Conservation (phyloP, 2,888 invertebrate species). For the Petrolisthes cinctipes region DNA sequence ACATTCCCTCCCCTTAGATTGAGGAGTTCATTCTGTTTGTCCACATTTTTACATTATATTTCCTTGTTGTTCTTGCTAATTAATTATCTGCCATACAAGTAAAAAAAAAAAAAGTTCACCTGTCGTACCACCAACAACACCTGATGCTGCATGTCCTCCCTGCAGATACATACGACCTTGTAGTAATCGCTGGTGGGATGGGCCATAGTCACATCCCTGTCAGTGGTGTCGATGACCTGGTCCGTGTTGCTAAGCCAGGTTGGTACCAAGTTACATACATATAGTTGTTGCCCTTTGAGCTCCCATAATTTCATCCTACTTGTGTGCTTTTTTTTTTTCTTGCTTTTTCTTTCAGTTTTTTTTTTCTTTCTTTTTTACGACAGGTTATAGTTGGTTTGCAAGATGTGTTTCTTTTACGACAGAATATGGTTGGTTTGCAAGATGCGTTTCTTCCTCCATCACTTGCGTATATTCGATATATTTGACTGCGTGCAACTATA, state of each 20-base stretch:
- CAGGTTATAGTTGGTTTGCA: too few relatives aligned
- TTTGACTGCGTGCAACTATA: too few relatives aligned
- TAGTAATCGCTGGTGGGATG: constrained; percentile 68
- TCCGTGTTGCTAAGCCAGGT: constrained; percentile 68
- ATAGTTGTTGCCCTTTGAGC: background rate
- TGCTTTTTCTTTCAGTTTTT: background rate
- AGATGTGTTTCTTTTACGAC: too few relatives aligned
- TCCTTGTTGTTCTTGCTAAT: background rate
- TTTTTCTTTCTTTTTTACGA: background rate
- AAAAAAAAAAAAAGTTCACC: too few relatives aligned
- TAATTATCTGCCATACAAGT: background rate
- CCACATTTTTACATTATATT: background rate
- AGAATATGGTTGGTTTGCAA: too few relatives aligned
- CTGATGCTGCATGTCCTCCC: background rate
- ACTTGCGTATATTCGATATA: too few relatives aligned
- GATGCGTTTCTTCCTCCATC: too few relatives aligned
- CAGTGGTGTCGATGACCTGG: constrained; percentile 68
- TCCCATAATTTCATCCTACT: too few relatives aligned
- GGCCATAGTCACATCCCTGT: constrained; percentile 69
- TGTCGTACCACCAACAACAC: too few relatives aligned
- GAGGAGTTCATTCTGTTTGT: background rate
- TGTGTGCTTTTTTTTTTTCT: background rate
- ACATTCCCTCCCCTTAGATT: background rate
- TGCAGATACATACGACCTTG: constrained; percentile 68
- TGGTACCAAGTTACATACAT: background rate